Percentiles rank a stretch among this genome's conserved stretches.
Conservation (phyloP, 1,140 invertebrate genomes). For the Oncopeltus fasciatus region DNA sequence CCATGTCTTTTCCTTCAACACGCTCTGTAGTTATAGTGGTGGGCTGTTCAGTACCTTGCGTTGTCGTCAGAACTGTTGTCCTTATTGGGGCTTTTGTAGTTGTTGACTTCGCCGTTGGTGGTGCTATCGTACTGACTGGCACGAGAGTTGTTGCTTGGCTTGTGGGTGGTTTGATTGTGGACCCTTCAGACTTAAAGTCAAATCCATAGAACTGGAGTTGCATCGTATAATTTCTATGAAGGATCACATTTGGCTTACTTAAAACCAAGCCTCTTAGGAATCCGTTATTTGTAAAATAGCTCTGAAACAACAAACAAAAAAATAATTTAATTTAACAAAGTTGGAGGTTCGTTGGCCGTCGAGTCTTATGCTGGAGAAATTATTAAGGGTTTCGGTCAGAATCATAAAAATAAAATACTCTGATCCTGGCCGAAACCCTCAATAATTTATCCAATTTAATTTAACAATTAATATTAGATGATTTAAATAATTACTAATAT, state of each 20-base stretch:
- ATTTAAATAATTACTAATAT: no score
- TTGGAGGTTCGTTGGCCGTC: no score
- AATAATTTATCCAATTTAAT: no score
- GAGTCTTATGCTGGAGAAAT: no score
- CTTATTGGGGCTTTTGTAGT: not conserved
- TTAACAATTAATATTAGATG: no score
- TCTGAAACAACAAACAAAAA: constrained; percentile 36
- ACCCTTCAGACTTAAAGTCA: constrained; percentile 32
- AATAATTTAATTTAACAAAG: no score
- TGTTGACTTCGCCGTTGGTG: not conserved
- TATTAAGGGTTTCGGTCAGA: no score
- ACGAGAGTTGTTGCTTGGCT: not conserved
- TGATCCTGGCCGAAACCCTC: no score
- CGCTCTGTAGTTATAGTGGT: not conserved
- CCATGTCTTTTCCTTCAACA: not conserved
- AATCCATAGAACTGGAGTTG: constrained; percentile 63
- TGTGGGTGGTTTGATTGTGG: not conserved
- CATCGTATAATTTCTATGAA: constrained; percentile 50
- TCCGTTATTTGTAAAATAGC: constrained; percentile 62
- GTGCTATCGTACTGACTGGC: not conserved
- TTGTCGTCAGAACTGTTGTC: not conserved
- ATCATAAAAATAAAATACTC: no score
- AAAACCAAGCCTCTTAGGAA: constrained; percentile 61
- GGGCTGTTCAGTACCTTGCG: not conserved
- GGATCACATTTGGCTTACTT: constrained; percentile 55